Conservation (phyloP, 2,888 invertebrate species). For the Melieria picta region DNA sequence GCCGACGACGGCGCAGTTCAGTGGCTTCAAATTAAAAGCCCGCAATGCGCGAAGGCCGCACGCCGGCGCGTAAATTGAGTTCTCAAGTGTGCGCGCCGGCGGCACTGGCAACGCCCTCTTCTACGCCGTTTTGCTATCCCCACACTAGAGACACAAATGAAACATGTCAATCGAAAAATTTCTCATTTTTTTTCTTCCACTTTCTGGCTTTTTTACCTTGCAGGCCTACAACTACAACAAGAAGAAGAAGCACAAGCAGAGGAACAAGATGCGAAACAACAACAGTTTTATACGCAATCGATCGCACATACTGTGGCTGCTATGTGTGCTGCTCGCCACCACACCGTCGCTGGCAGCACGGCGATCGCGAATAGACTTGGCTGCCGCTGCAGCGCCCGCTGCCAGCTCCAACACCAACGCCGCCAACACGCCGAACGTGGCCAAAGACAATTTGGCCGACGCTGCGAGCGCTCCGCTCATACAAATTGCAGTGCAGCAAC, state of each 20-base stretch:
- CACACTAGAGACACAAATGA: background rate
- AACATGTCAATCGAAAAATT: constrained; percentile 20
- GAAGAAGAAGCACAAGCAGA: constrained; percentile 1
- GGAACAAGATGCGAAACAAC: constrained; percentile 21
- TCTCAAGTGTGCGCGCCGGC: constrained; percentile 11
- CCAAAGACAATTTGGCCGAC: constrained; percentile 55
- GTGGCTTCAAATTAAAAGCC: background rate
- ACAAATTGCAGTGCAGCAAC: constrained; percentile 58
- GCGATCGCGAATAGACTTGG: constrained; percentile 60
- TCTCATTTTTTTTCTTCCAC: constrained; percentile 17
- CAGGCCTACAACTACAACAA: constrained; percentile 5
- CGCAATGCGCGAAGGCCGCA: background rate
- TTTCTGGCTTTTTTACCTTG: constrained; percentile 8
- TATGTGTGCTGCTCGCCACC: constrained; percentile 43
- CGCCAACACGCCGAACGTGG: constrained; percentile 50
- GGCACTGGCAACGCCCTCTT: background rate
- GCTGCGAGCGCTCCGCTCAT: constrained; percentile 49
- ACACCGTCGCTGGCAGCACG: constrained; percentile 53
- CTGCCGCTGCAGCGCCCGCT: constrained; percentile 42
- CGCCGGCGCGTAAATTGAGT: constrained; percentile 24
- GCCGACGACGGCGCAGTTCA: background rate
- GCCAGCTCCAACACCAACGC: constrained; percentile 40
- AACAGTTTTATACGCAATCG: background rate
- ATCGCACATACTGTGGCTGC: constrained; percentile 36
- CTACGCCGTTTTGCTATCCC: background rate